These are phyloP conservation scores for Sebastes diploproa DNA, from an alignment of 2,797 vertebrate species.

Conservation along the genomic window DNA sequence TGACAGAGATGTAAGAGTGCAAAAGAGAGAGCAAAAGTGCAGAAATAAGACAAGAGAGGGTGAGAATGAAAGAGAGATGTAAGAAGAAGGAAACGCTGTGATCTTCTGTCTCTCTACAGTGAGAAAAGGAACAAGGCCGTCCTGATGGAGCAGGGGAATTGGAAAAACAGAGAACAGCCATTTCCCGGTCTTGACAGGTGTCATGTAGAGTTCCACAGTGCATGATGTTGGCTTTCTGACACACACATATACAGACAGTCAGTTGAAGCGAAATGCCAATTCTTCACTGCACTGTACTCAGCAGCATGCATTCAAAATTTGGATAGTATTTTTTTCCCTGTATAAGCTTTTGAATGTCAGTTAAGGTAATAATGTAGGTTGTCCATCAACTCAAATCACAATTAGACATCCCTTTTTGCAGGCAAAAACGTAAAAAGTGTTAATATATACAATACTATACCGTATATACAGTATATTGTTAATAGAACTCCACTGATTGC, in stretches of 20 bases:
- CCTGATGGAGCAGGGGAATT: slow-evolving; percentile 43
- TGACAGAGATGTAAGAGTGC: slow-evolving; percentile 11
- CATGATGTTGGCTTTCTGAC: slow-evolving; percentile 47
- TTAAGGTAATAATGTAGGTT: not conserved
- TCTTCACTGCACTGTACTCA: not conserved
- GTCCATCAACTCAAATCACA: not conserved
- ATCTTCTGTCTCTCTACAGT: slow-evolving; percentile 35
- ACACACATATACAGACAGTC: slow-evolving; percentile 43
- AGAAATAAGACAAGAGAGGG: slow-evolving; percentile 28
- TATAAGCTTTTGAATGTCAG: not conserved
- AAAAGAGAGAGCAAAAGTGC: slow-evolving; percentile 1
- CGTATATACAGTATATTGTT: not conserved
- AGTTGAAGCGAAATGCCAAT: slow-evolving; percentile 37
- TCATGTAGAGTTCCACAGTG: slow-evolving; percentile 59
- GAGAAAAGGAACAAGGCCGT: slow-evolving; percentile 40
- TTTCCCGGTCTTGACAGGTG: slow-evolving; percentile 66
- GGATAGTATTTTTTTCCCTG: not conserved
- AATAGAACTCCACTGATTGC: not conserved
- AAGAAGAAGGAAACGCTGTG: slow-evolving; percentile 32
- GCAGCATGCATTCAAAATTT: not conserved
- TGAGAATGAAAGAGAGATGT: slow-evolving; percentile 32
- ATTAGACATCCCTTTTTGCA: not conserved
- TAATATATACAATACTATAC: too few relatives aligned
- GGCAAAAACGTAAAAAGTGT: not conserved
- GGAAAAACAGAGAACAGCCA: slow-evolving; percentile 58